Conservation (phyloP, 2,888 invertebrate genomes). For the Fissipunctia ypsillon region DNA sequence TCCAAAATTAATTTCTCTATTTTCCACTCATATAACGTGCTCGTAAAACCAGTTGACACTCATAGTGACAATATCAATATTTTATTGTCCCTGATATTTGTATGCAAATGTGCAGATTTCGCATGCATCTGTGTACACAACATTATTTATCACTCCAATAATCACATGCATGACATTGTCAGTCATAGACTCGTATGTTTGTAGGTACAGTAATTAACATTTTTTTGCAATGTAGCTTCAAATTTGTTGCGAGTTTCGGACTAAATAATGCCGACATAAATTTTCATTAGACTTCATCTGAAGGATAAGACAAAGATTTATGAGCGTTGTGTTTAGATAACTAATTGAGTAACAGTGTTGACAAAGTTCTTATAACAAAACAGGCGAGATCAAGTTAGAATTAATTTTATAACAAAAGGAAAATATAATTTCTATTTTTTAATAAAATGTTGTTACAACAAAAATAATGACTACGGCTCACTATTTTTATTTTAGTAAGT, state of each 20-base stretch:
- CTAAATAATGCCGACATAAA: slow-evolving; percentile 62
- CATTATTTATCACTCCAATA: slow-evolving; percentile 26
- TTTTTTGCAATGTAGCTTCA: slow-evolving; percentile 33
- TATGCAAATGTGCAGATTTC: slow-evolving; percentile 50
- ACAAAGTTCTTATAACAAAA: slow-evolving; percentile 43
- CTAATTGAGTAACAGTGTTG: slow-evolving; percentile 51
- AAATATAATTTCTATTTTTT: background rate
- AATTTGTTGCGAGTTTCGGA: slow-evolving; percentile 53
- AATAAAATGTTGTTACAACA: background rate
- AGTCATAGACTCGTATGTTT: background rate
- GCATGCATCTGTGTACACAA: slow-evolving; percentile 15
- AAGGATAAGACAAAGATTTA: slow-evolving; percentile 67
- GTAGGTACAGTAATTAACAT: slow-evolving; percentile 19
- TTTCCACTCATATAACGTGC: slow-evolving; percentile 11
- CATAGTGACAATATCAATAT: slow-evolving; percentile 45
- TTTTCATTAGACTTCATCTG: slow-evolving; percentile 67
- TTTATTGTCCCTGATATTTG: slow-evolving; percentile 37
- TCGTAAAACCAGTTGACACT: slow-evolving; percentile 44
- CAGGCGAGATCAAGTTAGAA: slow-evolving; percentile 12
- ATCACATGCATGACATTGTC: slow-evolving; percentile 13
- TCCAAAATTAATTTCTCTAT: slow-evolving; percentile 6
- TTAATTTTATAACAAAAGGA: slow-evolving; percentile 4
- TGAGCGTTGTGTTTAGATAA: slow-evolving; percentile 59
- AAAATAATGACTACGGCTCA: too few species aligned
- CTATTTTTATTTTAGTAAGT: too few species aligned